These are phyloP conservation scores for Acromyrmex charruanus DNA, from an alignment of 1,140 invertebrate species.

Conservation along the genomic window DNA sequence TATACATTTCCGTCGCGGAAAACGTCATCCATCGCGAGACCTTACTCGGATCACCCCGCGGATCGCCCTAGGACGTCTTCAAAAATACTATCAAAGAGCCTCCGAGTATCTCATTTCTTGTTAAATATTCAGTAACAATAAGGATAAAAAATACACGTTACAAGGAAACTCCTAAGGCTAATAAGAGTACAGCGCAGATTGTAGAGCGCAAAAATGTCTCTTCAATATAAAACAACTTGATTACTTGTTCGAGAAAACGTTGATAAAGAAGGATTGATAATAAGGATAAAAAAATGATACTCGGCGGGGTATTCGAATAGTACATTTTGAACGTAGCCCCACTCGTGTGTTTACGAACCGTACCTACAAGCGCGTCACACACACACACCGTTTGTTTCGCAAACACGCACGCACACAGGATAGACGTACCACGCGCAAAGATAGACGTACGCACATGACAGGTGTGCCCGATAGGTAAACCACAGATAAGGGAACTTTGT, in stretches of 20 bases:
- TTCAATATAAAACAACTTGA: too few relatives aligned
- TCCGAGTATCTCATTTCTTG: too few relatives aligned
- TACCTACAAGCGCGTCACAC: slow-evolving; percentile 18
- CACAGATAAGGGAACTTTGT: slow-evolving; percentile 43
- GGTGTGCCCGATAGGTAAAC: slow-evolving; percentile 34
- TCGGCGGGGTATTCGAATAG: too few relatives aligned
- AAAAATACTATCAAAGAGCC: too few relatives aligned
- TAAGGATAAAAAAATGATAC: too few relatives aligned
- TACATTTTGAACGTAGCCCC: slow-evolving; percentile 1
- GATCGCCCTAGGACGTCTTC: background rate
- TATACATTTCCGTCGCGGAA: slow-evolving; percentile 7
- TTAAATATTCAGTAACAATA: too few relatives aligned
- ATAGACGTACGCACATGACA: background rate
- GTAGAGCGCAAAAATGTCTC: too few relatives aligned
- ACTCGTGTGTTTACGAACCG: slow-evolving; percentile 23
- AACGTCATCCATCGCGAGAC: slow-evolving; percentile 59
- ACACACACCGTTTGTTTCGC: background rate
- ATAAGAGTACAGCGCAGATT: too few relatives aligned
- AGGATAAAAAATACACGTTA: too few relatives aligned
- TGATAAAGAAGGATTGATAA: too few relatives aligned
- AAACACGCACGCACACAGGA: background rate
- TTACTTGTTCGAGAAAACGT: too few relatives aligned
- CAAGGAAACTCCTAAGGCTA: too few relatives aligned
- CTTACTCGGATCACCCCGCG: slow-evolving; percentile 17
- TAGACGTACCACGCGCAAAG: slow-evolving; percentile 1